Conservation (phyloP, 2,113 vertebrate species). For the Synodontis membranacea region DNA sequence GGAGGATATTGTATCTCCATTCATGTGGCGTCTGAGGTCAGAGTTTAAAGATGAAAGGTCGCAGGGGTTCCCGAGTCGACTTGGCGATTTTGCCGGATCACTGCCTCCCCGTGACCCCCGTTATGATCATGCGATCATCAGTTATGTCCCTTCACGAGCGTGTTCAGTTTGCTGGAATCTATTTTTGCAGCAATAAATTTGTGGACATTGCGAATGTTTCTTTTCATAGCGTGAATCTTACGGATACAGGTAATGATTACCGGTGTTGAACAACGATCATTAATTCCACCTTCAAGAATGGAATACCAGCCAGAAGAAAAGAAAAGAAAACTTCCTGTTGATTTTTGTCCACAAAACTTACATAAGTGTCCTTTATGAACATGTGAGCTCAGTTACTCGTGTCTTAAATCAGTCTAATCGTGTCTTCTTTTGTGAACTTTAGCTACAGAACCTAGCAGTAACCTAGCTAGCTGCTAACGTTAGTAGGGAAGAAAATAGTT, state of each 20-base stretch:
- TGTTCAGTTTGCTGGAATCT: neutral
- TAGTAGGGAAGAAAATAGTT: neutral
- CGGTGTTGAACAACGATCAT: neutral
- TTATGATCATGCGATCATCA: slow-evolving; percentile 15
- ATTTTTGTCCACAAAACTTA: neutral
- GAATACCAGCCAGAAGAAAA: neutral
- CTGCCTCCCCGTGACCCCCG: slow-evolving; percentile 47
- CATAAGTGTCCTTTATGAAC: neutral
- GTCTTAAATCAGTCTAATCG: neutral
- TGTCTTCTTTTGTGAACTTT: neutral
- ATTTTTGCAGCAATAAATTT: neutral
- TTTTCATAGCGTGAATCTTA: neutral
- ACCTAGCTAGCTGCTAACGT: neutral
- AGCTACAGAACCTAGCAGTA: neutral
- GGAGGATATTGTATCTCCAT: slow-evolving; percentile 76
- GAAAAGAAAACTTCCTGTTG: neutral
- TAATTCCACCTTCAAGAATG: neutral
- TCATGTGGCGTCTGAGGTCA: slow-evolving; percentile 71
- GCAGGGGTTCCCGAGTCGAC: slow-evolving; percentile 63
- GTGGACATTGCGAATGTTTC: too few relatives aligned
- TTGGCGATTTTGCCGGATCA: slow-evolving; percentile 62
- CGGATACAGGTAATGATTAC: neutral
- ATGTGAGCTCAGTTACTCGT: neutral
- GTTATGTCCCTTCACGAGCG: neutral
- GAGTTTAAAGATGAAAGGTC: slow-evolving; percentile 75